phyloP scores from a whole-genome alignment of 2,888 invertebrate genomes.

The Diplolepis rosae region DNA sequence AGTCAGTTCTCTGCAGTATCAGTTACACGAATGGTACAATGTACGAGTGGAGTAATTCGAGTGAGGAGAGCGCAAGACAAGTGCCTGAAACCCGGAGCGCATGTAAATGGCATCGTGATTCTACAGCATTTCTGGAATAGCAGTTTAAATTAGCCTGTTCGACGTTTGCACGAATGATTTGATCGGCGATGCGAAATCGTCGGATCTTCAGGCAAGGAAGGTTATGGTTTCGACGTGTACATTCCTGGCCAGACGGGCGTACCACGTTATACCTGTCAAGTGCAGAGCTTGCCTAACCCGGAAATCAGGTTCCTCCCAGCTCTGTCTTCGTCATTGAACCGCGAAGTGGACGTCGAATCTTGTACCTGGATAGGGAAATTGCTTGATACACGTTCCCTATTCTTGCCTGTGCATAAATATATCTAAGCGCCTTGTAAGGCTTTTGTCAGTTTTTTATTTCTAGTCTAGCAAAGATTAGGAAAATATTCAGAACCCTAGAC shows the following conservation, averaged over 20 bases:
- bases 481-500: no score
- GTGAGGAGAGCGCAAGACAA: conserved; percentile 17
- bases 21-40: background rate
- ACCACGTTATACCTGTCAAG: conserved; percentile 52
- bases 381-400: background rate
- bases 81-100: conserved; percentile 25
- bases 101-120: conserved; percentile 31
- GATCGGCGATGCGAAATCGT: conserved; percentile 69
- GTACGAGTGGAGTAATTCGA: conserved; percentile 27
- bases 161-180: conserved; percentile 71
- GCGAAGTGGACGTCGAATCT: conserved; percentile 39
- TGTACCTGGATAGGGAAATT: conserved; percentile 16
- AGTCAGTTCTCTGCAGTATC: background rate
- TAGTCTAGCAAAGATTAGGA: no score
- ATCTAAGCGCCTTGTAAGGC: no score
- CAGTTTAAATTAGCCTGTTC: conserved; percentile 50
- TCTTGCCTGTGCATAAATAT: no score
- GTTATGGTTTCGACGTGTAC: conserved; percentile 68
- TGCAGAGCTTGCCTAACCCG: conserved; percentile 46
- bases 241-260: conserved; percentile 51
- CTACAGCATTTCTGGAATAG: conserved; percentile 24
- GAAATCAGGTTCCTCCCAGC: conserved; percentile 47
- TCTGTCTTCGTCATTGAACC: conserved; percentile 45
- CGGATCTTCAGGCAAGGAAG: conserved; percentile 64
- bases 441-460: no score